Percentiles rank a stretch among this genome's conserved stretches.
phyloP scores from a whole-genome alignment of 1,140 invertebrate genomes.

The Ostrea denselamellosa region DNA sequence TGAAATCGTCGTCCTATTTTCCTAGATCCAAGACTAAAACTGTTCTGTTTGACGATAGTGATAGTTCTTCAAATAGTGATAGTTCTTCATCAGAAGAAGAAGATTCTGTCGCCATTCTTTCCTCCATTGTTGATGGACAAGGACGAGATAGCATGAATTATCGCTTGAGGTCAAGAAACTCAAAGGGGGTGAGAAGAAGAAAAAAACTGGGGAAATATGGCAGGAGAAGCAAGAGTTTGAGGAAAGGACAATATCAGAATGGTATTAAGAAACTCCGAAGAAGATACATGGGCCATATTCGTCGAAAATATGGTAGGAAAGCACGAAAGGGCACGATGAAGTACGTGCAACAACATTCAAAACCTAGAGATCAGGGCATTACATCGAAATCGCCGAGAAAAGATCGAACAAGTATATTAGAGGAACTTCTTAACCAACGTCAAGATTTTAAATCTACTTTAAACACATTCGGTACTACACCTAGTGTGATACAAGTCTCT shows the following conservation, averaged over 20 bases:
- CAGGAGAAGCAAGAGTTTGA: background rate
- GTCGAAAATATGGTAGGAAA: background rate
- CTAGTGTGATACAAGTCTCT: background rate
- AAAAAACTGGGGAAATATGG: background rate
- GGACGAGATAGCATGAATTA: background rate
- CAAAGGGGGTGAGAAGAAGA: background rate
- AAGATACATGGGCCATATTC: background rate
- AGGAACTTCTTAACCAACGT: background rate
- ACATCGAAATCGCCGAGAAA: background rate
- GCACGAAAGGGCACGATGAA: background rate
- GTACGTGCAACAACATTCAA: background rate
- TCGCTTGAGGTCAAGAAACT: background rate
- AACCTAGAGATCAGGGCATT: background rate
- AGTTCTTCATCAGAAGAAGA: background rate
- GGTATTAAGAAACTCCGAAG: background rate
- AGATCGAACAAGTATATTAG: background rate
- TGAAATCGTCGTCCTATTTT: background rate
- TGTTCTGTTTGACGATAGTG: background rate
- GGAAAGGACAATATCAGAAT: background rate
- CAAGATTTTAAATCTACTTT: background rate
- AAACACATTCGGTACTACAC: background rate
- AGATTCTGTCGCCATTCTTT: slow-evolving; percentile 4
- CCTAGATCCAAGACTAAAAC: slow-evolving; percentile 1
- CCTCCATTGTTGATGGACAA: background rate
- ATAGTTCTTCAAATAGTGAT: too few species aligned